A percentile compares a stretch with the other conserved stretches of the same genome.
phyloP scores from a whole-genome alignment of 2,113 vertebrate genomes.

The Sinocyclocheilus anshuiensis region DNA sequence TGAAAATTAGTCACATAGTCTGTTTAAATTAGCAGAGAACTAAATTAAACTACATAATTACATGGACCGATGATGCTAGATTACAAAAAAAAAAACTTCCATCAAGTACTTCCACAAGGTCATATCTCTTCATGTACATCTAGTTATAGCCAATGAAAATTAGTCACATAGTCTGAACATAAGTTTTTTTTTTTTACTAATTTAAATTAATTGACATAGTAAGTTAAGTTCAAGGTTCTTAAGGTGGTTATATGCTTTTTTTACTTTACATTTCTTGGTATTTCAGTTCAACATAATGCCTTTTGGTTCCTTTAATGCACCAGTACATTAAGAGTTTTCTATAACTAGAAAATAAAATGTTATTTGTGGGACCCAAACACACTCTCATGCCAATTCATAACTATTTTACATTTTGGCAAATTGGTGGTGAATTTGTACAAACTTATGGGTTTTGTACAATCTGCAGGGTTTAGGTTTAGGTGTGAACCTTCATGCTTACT shows the following conservation, averaged over 20 bases:
- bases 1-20: background rate
- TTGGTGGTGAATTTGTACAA: background rate
- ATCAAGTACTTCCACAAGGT: constrained; percentile 18
- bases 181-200: background rate
- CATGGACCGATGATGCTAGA: constrained; percentile 8
- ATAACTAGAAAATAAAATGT: background rate
- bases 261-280: background rate
- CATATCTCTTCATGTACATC: background rate
- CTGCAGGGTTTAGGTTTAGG: background rate
- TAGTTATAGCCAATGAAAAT: background rate
- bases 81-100: background rate
- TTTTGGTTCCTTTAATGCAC: background rate
- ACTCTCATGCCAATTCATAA: background rate
- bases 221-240: background rate
- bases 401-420: background rate
- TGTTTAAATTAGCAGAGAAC: background rate
- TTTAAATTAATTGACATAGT: background rate
- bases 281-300: background rate
- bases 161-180: background rate
- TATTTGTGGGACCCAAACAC: background rate
- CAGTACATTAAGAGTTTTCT: background rate
- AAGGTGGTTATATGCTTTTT: background rate
- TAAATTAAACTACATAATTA: constrained; percentile 18
- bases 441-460: background rate
- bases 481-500: background rate